Evolutionary conservation across 1,140 invertebrate genomes (phyloP).

Genomic region (Calephelis virginiensis): DNA sequence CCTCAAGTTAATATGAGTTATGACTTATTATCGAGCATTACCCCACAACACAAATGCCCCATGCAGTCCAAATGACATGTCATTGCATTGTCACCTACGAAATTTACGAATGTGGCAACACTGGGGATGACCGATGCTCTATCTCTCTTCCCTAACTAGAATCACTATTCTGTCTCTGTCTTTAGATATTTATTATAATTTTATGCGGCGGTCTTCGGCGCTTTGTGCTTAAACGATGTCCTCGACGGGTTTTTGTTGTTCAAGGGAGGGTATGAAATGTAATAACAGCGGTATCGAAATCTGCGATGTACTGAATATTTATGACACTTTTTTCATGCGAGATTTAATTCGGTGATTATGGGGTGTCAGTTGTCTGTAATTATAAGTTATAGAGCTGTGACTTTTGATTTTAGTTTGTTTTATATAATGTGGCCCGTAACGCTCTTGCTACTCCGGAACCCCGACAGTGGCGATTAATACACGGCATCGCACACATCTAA

Average conservation of each 20-base stretch:
- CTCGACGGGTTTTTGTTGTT: constrained; percentile 58
- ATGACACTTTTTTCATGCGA: constrained; percentile 54
- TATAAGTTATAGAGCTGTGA: constrained; percentile 36
- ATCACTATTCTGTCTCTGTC: constrained; percentile 35
- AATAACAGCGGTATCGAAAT: constrained; percentile 58
- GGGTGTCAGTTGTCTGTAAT: constrained; percentile 63
- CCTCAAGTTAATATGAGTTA: constrained; percentile 67
- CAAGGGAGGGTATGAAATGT: constrained; percentile 59
- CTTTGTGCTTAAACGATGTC: constrained; percentile 68
- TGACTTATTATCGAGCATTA: constrained; percentile 58
- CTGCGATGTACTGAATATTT: constrained; percentile 56
- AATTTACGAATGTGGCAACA: constrained; percentile 46
- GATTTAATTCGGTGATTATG: constrained; percentile 64
- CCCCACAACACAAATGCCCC: constrained; percentile 57
- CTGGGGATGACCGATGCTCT: constrained; percentile 47
- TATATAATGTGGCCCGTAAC: neutral
- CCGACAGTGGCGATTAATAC: too few species aligned
- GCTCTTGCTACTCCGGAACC: too few species aligned
- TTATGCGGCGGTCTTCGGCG: constrained; percentile 63
- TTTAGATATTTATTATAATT: constrained; percentile 73
- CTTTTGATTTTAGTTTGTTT: neutral
- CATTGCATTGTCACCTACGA: constrained; percentile 65
- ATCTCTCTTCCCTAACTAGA: constrained; percentile 30
- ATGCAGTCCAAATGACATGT: constrained; percentile 61
- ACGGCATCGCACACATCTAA: too few species aligned